Percentiles rank a stretch among this genome's conserved stretches.
These are phyloP conservation scores for Drosophila santomea DNA, from an alignment of 1,140 invertebrate species.

Conservation along the genomic window DNA sequence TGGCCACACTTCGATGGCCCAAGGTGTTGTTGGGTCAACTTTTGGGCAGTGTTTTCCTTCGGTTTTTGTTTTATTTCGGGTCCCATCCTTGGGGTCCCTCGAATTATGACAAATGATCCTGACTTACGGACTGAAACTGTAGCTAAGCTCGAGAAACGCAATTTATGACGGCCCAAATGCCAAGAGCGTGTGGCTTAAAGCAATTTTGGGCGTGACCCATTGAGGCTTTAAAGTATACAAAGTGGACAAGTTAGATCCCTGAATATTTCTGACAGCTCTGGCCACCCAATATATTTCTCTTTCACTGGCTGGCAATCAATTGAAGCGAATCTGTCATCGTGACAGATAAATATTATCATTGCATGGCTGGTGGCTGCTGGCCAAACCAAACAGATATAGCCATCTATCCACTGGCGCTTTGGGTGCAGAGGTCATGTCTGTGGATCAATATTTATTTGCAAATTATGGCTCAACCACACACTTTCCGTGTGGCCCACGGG, in stretches of 20 bases:
- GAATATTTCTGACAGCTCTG: constrained; percentile 6
- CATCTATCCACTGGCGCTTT: constrained; percentile 11
- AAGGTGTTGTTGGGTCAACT: constrained; percentile 47
- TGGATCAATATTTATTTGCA: constrained; percentile 54
- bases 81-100: background rate
- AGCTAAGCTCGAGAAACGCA: constrained; percentile 44
- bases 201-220: constrained; percentile 25
- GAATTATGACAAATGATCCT: constrained; percentile 80
- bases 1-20: constrained; percentile 56
- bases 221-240: constrained; percentile 23
- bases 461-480: constrained; percentile 28
- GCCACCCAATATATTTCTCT: background rate
- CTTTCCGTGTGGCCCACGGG: constrained; percentile 21
- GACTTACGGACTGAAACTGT: constrained; percentile 60
- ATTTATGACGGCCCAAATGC: constrained; percentile 44
- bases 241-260: constrained; percentile 8
- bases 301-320: constrained; percentile 6
- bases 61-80: constrained; percentile 24
- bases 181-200: constrained; percentile 29
- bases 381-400: constrained; percentile 16
- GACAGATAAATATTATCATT: constrained; percentile 42
- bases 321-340: constrained; percentile 35
- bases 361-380: constrained; percentile 19
- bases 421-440: constrained; percentile 5
- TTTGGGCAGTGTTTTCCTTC: constrained; percentile 17